These are phyloP conservation scores for Spheniscus humboldti DNA, from an alignment of 2,797 vertebrate species.

Conservation along the genomic window DNA sequence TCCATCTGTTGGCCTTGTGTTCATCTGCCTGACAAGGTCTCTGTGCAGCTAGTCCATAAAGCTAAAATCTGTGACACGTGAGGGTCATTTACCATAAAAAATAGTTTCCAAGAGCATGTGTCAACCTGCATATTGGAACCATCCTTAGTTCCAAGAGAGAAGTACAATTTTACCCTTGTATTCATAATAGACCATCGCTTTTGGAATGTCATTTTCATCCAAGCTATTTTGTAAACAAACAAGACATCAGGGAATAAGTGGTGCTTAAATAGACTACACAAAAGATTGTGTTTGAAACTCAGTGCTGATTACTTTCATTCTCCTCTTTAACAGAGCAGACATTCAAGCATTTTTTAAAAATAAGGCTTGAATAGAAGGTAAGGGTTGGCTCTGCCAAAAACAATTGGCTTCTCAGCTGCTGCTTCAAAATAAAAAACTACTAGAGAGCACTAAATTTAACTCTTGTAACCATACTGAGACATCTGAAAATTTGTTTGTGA, in stretches of 20 bases:
- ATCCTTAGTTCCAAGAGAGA: neutral
- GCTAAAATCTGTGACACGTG: neutral
- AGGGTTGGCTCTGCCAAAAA: neutral
- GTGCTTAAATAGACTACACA: neutral
- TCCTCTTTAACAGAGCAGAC: neutral
- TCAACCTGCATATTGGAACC: neutral
- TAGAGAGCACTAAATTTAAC: neutral
- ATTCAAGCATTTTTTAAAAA: neutral
- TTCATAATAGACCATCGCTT: neutral
- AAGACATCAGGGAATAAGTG: neutral
- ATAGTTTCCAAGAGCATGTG: neutral
- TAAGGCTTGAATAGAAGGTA: neutral
- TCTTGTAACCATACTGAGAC: neutral
- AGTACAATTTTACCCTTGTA: neutral
- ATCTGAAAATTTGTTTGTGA: neutral
- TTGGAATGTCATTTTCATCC: neutral
- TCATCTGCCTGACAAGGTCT: neutral
- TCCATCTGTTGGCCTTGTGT: neutral
- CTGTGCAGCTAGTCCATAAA: neutral
- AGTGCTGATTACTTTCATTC: neutral
- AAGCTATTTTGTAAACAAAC: slow-evolving; percentile 13
- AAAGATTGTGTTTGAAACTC: neutral
- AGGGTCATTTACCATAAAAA: neutral
- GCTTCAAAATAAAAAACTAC: neutral
- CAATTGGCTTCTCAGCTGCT: neutral